A percentile compares a stretch with the other conserved stretches of the same genome.
Evolutionary conservation across 2,888 invertebrate genomes (phyloP).

Genomic region (Diaprepes abbreviatus): DNA sequence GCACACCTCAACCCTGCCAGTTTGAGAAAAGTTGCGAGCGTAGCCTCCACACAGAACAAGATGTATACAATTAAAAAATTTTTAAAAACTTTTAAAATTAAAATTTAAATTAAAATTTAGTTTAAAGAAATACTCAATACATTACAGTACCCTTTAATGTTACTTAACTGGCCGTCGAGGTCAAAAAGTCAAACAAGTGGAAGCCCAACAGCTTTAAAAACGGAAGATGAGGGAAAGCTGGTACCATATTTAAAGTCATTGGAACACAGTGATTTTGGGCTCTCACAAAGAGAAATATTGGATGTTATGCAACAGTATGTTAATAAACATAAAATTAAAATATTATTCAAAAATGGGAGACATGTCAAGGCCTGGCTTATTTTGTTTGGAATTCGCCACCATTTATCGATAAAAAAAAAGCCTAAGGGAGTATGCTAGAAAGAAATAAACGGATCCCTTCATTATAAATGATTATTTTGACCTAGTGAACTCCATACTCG

Average conservation of each 20-base stretch:
- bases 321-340: slow-evolving; percentile 1
- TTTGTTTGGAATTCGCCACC: neutral
- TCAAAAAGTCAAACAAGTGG: slow-evolving; percentile 10
- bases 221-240: too few species aligned
- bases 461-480: neutral
- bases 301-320: slow-evolving; percentile 16
- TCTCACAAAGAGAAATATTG: neutral
- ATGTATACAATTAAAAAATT: too few species aligned
- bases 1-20: too few species aligned
- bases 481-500: neutral
- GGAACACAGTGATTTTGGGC: too few species aligned
- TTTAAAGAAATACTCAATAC: neutral
- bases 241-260: too few species aligned
- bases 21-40: too few species aligned
- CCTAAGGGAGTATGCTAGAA: neutral
- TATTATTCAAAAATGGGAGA: neutral
- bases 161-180: slow-evolving; percentile 16
- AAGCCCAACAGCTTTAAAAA: neutral
- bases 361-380: neutral
- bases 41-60: too few species aligned
- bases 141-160: slow-evolving; percentile 16
- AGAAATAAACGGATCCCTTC: neutral
- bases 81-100: too few species aligned
- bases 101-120: neutral
- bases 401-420: slow-evolving; percentile 21